These are phyloP conservation scores for Ceratosolen fusciceps DNA, from an alignment of 1,140 invertebrate species.

Conservation along the genomic window DNA sequence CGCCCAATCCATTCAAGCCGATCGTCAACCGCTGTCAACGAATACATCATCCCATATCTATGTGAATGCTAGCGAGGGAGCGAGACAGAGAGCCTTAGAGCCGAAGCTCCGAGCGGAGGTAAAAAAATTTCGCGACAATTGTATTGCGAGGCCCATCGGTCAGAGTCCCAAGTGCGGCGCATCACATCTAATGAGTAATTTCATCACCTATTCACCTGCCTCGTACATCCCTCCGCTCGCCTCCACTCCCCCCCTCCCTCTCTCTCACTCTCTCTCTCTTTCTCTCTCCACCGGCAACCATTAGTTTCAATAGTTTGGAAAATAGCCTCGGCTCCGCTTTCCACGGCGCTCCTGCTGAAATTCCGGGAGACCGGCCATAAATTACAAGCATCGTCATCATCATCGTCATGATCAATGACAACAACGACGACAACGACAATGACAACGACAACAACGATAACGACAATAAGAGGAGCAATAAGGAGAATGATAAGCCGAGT, in stretches of 20 bases:
- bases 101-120: neutral
- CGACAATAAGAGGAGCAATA: too few relatives aligned
- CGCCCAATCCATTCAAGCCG: too few relatives aligned
- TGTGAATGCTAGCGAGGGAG: neutral
- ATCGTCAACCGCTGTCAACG: too few relatives aligned
- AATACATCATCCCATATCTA: constrained; percentile 13
- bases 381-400: too few relatives aligned
- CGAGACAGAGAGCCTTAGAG: neutral
- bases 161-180: neutral
- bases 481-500: neutral
- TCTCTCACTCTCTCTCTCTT: too few relatives aligned
- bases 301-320: neutral
- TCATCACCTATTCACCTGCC: neutral
- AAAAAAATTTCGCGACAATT: neutral
- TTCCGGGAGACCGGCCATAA: neutral
- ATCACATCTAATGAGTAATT: constrained; percentile 10
- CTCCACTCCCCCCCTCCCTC: neutral
- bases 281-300: neutral
- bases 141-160: neutral
- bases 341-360: neutral
- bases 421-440: too few relatives aligned
- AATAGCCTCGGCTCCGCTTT: neutral
- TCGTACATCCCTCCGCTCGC: neutral
- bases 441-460: too few relatives aligned
- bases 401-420: too few relatives aligned